phyloP scores from a whole-genome alignment of 2,797 vertebrate genomes.

The Peromyscus eremicus region DNA sequence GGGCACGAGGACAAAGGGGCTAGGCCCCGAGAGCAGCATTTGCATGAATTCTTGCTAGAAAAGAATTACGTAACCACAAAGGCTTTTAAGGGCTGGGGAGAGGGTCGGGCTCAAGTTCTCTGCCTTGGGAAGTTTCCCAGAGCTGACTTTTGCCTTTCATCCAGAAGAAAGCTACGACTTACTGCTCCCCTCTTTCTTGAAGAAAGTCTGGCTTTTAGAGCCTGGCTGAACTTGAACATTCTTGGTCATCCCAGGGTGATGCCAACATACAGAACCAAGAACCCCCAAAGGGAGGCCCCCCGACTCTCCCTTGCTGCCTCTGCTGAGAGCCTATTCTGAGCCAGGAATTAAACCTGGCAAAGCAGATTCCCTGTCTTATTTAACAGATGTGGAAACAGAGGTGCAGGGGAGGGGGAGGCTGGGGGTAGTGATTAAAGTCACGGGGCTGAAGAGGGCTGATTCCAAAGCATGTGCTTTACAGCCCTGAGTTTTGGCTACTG shows the following conservation, averaged over 20 bases:
- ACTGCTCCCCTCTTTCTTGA: not conserved
- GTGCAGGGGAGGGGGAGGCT: not conserved
- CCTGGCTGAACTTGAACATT: not conserved
- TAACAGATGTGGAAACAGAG: conserved; percentile 8
- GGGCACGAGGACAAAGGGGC: conserved; percentile 4
- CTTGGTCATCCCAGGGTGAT: not conserved
- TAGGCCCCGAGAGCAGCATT: not conserved
- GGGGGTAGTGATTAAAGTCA: not conserved
- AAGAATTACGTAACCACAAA: conserved; percentile 66
- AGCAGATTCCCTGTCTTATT: not conserved
- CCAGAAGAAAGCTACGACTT: conserved; percentile 26
- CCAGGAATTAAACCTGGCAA: not conserved
- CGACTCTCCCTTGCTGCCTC: not conserved
- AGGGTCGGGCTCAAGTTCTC: conserved; percentile 68
- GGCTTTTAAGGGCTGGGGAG: conserved; percentile 70
- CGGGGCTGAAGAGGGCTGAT: not conserved
- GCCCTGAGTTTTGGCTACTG: not conserved
- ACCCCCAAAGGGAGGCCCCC: not conserved
- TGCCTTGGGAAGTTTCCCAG: conserved; percentile 65
- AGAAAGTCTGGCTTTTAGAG: conserved; percentile 4
- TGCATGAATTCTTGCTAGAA: conserved; percentile 70
- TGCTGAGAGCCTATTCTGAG: not conserved
- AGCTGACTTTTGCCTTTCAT: conserved; percentile 62
- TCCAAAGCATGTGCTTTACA: not conserved
- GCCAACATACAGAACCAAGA: not conserved